phyloP scores from a whole-genome alignment of 23 tunicate species.

The Styela plicata region DNA sequence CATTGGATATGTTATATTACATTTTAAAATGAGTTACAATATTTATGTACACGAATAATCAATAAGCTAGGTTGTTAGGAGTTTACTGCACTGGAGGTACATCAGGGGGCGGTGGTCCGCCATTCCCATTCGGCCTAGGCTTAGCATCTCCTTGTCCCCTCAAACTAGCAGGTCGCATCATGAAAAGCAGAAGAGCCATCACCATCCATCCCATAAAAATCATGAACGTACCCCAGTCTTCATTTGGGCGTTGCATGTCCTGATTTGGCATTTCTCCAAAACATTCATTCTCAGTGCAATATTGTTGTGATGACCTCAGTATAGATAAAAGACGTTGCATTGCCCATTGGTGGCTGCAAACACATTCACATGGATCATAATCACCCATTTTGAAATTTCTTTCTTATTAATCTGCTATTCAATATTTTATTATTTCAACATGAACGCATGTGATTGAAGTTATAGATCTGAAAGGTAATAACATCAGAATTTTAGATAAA shows the following conservation, averaged over 20 bases:
- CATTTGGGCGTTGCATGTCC: conserved; percentile 18
- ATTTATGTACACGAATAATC: neutral
- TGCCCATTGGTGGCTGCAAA: conserved; percentile 84
- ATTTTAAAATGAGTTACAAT: neutral
- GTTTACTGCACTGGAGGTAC: conserved; percentile 27
- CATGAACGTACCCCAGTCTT: conserved; percentile 31
- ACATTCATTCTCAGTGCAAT: conserved; percentile 87
- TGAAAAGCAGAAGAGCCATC: conserved; percentile 20
- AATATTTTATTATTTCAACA: too few species aligned
- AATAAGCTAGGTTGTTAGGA: neutral
- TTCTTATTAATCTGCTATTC: too few species aligned
- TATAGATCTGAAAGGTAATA: neutral
- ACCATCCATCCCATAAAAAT: conserved; percentile 24
- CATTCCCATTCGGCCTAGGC: neutral
- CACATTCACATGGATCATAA: conserved; percentile 90
- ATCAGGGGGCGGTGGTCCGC: conserved; percentile 37
- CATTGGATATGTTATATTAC: neutral
- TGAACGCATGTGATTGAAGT: neutral
- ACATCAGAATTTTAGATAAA: too few species aligned
- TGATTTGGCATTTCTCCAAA: conserved; percentile 40
- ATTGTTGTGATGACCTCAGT: conserved; percentile 73
- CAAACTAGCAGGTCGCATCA: conserved; percentile 27
- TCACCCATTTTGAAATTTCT: conserved; percentile 31
- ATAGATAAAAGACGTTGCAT: conserved; percentile 76
- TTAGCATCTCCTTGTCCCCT: conserved; percentile 12